Evolutionary conservation across 2,888 invertebrate species (phyloP).

Genomic region (Tetranychus truncatus): DNA sequence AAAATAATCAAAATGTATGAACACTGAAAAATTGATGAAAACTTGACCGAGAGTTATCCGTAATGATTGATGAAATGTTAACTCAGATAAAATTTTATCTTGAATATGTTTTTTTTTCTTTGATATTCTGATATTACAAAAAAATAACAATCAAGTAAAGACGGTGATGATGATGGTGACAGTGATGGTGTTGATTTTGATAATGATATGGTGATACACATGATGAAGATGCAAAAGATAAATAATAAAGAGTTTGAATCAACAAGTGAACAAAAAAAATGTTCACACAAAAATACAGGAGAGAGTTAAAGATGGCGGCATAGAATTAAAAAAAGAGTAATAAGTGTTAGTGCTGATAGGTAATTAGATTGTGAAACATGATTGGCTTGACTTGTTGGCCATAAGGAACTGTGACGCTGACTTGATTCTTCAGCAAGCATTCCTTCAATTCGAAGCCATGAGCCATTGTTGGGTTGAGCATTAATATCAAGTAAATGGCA

Average conservation of each 20-base stretch:
- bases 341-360: background rate
- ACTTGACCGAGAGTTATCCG: background rate
- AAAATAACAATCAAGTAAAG: background rate
- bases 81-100: background rate
- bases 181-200: background rate
- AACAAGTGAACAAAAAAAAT: background rate
- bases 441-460: conserved; percentile 14
- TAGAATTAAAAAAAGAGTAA: background rate
- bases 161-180: background rate
- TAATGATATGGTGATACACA: no score
- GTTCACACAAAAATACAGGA: background rate
- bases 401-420: background rate
- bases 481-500: conserved; percentile 24
- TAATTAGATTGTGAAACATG: background rate
- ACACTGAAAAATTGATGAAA: no score
- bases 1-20: no score
- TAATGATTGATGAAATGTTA: background rate
- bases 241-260: background rate
- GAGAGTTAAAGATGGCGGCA: background rate
- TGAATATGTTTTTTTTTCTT: background rate
- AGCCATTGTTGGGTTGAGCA: conserved; percentile 25
- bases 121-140: background rate
- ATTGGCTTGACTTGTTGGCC: background rate
- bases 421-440: conserved; percentile 8
- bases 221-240: background rate